Percentiles rank a stretch among this genome's conserved stretches.
Conservation (phyloP, 1,140 invertebrate genomes). For the Drosophila persimilis region DNA sequence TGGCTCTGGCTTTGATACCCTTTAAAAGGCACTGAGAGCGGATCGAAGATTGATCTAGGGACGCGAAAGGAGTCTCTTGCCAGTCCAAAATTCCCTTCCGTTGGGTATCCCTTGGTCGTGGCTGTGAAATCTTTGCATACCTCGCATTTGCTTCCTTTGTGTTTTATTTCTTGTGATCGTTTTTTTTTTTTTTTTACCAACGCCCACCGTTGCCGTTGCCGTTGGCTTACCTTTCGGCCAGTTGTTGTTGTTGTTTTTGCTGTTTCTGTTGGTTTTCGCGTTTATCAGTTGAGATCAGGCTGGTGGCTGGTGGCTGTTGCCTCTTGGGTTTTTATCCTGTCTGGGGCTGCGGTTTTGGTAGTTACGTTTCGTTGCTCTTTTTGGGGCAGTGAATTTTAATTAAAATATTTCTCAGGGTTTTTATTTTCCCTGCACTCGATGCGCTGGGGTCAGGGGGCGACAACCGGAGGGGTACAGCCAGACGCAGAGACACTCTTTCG, state of each 20-base stretch:
- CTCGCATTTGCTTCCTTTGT: slow-evolving; percentile 21
- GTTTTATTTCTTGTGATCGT: slow-evolving; percentile 47
- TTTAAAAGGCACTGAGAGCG: background rate
- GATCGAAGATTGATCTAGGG: no score
- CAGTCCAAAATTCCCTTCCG: background rate
- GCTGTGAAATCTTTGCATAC: background rate
- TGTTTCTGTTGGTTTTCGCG: slow-evolving; percentile 65
- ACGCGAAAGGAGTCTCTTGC: no score
- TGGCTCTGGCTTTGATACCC: slow-evolving; percentile 19
- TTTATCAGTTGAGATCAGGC: slow-evolving; percentile 79
- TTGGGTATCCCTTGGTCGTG: slow-evolving; percentile 14
- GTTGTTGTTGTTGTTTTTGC: slow-evolving; percentile 31
- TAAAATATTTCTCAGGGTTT: slow-evolving; percentile 80
- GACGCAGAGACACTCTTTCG: background rate
- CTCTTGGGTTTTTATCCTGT: slow-evolving; percentile 66
- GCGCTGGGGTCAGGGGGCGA: slow-evolving; percentile 5
- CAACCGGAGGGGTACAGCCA: background rate
- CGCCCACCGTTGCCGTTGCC: slow-evolving; percentile 59
- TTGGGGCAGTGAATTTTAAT: slow-evolving; percentile 77
- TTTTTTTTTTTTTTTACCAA: slow-evolving; percentile 46
- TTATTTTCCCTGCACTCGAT: slow-evolving; percentile 31
- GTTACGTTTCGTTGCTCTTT: slow-evolving; percentile 43
- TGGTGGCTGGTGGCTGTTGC: slow-evolving; percentile 2
- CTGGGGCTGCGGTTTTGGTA: slow-evolving; percentile 60
- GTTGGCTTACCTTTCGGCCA: slow-evolving; percentile 44